Evolutionary conservation across 2,797 vertebrate genomes (phyloP).

Genomic region (Chelon labrosus): DNA sequence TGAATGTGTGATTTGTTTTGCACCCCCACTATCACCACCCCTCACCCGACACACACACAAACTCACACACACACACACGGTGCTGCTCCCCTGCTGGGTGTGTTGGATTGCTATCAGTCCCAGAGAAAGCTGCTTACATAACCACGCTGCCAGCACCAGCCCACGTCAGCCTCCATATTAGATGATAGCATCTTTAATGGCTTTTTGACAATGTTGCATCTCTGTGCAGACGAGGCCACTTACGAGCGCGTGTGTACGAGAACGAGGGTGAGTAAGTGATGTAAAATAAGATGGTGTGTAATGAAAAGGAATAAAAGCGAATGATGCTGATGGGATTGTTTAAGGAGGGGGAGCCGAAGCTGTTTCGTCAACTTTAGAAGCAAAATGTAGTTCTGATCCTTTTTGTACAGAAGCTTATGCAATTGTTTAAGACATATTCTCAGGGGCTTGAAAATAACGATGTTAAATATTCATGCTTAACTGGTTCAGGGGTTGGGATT

Average conservation of each 20-base stretch:
- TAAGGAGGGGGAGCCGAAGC: not conserved
- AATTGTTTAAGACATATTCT: conserved; percentile 41
- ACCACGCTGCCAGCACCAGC: conserved; percentile 67
- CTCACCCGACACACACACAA: conserved; percentile 17
- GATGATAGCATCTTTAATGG: conserved; percentile 72
- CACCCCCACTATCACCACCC: conserved; percentile 21
- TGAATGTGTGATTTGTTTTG: conserved; percentile 68
- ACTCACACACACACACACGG: conserved; percentile 36
- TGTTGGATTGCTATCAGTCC: conserved; percentile 77
- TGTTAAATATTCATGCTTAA: conserved; percentile 67
- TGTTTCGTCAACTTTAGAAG: conserved; percentile 13
- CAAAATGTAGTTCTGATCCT: conserved; percentile 9
- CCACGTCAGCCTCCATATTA: conserved; percentile 72
- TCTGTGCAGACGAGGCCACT: conserved; percentile 17
- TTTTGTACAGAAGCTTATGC: conserved; percentile 34
- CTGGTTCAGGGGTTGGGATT: conserved; percentile 54
- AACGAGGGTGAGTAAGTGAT: conserved; percentile 2
- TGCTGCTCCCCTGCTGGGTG: conserved; percentile 70
- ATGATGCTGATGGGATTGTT: conserved; percentile 10
- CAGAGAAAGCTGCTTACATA: conserved; percentile 79
- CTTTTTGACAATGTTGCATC: conserved; percentile 70
- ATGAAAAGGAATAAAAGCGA: conserved; percentile 36
- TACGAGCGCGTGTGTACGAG: conserved; percentile 18
- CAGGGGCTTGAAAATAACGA: conserved; percentile 41
- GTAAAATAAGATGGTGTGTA: conserved; percentile 37